These are phyloP conservation scores for Oostethus manadensis DNA, from an alignment of 2,113 vertebrate genomes.

Conservation along the genomic window DNA sequence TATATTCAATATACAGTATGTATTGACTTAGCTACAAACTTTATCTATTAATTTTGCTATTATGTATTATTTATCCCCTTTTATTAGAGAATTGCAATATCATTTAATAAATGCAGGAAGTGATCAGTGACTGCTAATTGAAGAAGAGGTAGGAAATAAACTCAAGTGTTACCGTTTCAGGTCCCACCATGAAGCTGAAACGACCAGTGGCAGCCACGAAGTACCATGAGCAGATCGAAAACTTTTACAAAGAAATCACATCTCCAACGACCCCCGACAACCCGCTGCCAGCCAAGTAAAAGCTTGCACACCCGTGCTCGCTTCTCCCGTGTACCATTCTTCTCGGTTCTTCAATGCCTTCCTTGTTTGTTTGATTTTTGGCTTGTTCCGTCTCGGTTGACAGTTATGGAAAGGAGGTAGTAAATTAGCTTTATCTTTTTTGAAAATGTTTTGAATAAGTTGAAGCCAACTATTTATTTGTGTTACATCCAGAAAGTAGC, in stretches of 20 bases:
- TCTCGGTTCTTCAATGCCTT: slow-evolving; percentile 15
- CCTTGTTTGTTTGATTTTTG: slow-evolving; percentile 3
- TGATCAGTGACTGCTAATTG: too few relatives aligned
- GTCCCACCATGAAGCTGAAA: slow-evolving; percentile 88
- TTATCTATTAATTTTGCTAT: too few relatives aligned
- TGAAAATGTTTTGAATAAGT: slow-evolving; percentile 24
- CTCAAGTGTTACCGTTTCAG: slow-evolving; percentile 54
- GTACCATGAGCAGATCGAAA: slow-evolving; percentile 77
- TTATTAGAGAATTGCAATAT: too few relatives aligned
- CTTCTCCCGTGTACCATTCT: background rate
- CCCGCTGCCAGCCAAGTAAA: slow-evolving; percentile 60
- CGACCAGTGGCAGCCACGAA: slow-evolving; percentile 75
- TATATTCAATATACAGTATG: too few relatives aligned
- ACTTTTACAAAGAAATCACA: slow-evolving; percentile 72
- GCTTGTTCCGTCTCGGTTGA: slow-evolving; percentile 44
- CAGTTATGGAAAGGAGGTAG: slow-evolving; percentile 32
- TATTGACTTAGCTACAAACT: too few relatives aligned
- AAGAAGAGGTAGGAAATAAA: too few relatives aligned
- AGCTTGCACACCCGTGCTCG: slow-evolving; percentile 8
- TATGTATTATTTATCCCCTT: too few relatives aligned
- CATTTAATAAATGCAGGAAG: too few relatives aligned
- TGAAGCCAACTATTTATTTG: slow-evolving; percentile 56
- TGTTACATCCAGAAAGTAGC: slow-evolving; percentile 35
- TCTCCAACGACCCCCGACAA: slow-evolving; percentile 48
- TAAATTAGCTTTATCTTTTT: slow-evolving; percentile 29